Evolutionary conservation across 2,113 vertebrate species (phyloP).

Genomic region (Archocentrus centrarchus): DNA sequence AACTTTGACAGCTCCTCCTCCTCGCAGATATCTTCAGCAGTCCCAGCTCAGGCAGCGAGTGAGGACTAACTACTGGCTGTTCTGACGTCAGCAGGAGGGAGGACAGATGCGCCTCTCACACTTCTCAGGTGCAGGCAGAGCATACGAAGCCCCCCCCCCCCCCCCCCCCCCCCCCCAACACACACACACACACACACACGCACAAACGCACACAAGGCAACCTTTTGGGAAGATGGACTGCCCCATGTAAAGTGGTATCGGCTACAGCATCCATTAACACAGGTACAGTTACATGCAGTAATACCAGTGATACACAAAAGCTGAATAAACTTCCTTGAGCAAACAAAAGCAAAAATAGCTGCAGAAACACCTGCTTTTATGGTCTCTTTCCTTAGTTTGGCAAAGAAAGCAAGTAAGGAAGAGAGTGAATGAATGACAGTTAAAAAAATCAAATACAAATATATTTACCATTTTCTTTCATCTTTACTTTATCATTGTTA

Average conservation of each 20-base stretch:
- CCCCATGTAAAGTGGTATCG: not conserved
- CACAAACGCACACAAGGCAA: too few relatives aligned
- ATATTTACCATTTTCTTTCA: not conserved
- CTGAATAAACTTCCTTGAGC: not conserved
- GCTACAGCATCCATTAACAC: not conserved
- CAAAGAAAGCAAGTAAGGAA: not conserved
- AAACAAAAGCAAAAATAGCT: not conserved
- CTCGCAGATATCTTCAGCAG: constrained; percentile 44
- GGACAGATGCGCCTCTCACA: constrained; percentile 31
- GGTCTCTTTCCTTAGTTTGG: not conserved
- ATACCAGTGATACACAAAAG: not conserved
- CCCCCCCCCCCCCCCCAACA: too few relatives aligned
- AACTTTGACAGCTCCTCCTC: constrained; percentile 84
- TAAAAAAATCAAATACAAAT: too few relatives aligned
- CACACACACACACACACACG: too few relatives aligned
- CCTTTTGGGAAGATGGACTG: not conserved
- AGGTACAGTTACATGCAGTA: not conserved
- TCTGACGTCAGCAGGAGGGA: constrained; percentile 76
- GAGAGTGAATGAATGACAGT: not conserved
- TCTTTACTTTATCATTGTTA: not conserved
- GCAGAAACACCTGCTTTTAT: not conserved
- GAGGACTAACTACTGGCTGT: constrained; percentile 45
- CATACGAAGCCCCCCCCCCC: not conserved
- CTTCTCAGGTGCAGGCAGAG: constrained; percentile 55
- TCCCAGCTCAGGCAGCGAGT: not conserved